Percentiles rank a stretch among this genome's conserved stretches.
Evolutionary conservation across 1,140 invertebrate genomes (phyloP).

Genomic region (Aporrectodea caliginosa): DNA sequence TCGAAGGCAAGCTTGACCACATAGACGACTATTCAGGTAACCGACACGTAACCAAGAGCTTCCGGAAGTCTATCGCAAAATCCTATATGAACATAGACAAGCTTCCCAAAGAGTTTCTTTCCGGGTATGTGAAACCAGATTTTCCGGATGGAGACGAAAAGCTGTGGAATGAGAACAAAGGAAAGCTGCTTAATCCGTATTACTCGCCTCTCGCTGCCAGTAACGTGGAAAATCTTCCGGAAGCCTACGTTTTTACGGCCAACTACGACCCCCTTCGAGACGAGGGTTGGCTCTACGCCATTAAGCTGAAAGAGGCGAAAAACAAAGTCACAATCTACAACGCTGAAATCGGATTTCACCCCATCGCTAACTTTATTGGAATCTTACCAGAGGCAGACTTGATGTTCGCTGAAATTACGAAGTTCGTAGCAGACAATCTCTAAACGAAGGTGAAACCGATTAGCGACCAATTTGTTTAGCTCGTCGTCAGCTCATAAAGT

Average conservation of each 20-base stretch:
- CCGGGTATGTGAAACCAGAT: background rate
- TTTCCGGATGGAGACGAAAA: background rate
- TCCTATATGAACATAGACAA: background rate
- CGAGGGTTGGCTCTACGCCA: slow-evolving; percentile 30
- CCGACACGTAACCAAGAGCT: background rate
- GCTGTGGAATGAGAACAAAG: background rate
- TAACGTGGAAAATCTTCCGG: slow-evolving; percentile 28
- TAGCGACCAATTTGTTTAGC: no score
- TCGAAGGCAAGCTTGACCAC: background rate
- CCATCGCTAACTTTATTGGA: background rate
- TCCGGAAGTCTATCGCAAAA: background rate
- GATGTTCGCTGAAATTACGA: background rate
- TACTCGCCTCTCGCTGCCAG: slow-evolving; percentile 32
- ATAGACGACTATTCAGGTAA: background rate
- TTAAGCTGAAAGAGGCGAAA: slow-evolving; percentile 6
- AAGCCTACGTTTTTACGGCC: slow-evolving; percentile 24
- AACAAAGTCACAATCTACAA: background rate
- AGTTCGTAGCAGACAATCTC: background rate
- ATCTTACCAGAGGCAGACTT: background rate
- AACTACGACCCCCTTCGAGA: slow-evolving; percentile 33
- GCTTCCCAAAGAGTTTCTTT: background rate
- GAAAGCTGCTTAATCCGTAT: slow-evolving; percentile 23
- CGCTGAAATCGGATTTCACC: background rate
- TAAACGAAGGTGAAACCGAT: no score
- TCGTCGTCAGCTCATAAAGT: no score